Base-by-base conservation (phyloP, 2,797 vertebrate species). In the Aeoliscus strigatus region DNA sequence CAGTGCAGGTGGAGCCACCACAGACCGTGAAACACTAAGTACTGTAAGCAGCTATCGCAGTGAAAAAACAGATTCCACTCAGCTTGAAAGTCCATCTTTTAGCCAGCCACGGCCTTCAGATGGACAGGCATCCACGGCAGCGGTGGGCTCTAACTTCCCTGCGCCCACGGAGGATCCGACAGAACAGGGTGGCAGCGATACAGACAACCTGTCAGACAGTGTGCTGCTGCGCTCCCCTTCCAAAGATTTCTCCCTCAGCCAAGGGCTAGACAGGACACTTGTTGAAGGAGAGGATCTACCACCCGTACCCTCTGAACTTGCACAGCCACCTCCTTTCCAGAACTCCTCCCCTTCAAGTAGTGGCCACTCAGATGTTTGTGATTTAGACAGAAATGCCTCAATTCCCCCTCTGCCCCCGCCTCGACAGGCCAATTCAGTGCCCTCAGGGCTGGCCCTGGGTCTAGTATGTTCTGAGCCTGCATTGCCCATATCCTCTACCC, bases 1-100 rank as follows among this genome's bases (percentile, higher is more conserved):
- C 52, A 93, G 91, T 4, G 90, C 87, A 11, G 87, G 87, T 5
- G 88, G 87, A 7, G 83, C 79, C 6, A 80, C 86, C 27, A 92
- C 92, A 0, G 92, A 94, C 66, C 82, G 90, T 15, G 93, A 94
- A 81, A 91, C 90, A 0, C 79, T 90, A 5, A 91, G 90, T 64
- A 94, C 93, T 0, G 66, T 93, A 25, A 93, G 92, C 78, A 94
- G 93, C 73, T 94, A 92, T 61, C 91, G 91, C 51, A 94, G 92
- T 5, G 93, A 94, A 75, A 93, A 92, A 54, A 94, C 93, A 0
- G 90, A 92, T 65, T 94, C 93, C 1, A 94, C 93, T 4, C 93
- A 92, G 68, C 76, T 94, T 57, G 93, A 94, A 75, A 94, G 92
- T 67, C 91, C 92, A 1, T 89, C 88, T 0, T 72, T 88, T 14